Evolutionary conservation across 1,140 invertebrate species (phyloP), one percentile per base, ranked within the genome.

Genomic region (Drosophila athabasca): DNA sequence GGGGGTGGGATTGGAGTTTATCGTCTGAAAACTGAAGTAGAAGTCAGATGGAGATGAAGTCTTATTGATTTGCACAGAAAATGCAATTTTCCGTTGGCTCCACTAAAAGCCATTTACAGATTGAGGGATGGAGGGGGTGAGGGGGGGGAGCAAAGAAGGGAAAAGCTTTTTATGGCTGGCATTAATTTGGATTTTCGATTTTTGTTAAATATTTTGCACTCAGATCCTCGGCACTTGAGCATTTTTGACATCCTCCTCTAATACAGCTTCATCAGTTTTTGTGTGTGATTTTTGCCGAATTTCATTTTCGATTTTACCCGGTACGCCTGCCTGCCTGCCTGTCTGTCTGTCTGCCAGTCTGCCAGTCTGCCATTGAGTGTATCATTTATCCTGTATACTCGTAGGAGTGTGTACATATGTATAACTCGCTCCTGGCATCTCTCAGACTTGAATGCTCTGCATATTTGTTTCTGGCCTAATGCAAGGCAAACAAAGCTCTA

Each of bases 401-500:
- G 29, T 8, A 31, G 7, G 6, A 26, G 1, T 44, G 52, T 62
- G 22, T 24, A 45, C 17, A 19, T 19, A 19, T 7, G 6, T 8
- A 5, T 29, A 29, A 26, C 39, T 55, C 39, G 22, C 4, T 7
- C 22, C 45, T n/a, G 31, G 15, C 22, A 41, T 22, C 17, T 22
- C 62, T 41, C 60, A 50, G 50, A 69, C 66, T 69, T 69, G 44
- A 35, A 15, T 50, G 19, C 66, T 43, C 35, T 49, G 53, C 70
- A 59, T 75, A 75, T 68, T 76, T 76, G 79, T 87, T 87, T 87
- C 72, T 66, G 75, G 67, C 78, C 80, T 87, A 87, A 87, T 88
- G 78, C 82, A 88, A 87, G 84, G 69, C 75, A 87, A 87, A 87
- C 82, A 87, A 62, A 68, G 68, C 62, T 76, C 67, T 76, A 84